A percentile compares a stretch with the other conserved stretches of the same genome.
These are phyloP conservation scores for Bellardia pandia DNA, from an alignment of 2,888 invertebrate species.

Conservation along the genomic window DNA sequence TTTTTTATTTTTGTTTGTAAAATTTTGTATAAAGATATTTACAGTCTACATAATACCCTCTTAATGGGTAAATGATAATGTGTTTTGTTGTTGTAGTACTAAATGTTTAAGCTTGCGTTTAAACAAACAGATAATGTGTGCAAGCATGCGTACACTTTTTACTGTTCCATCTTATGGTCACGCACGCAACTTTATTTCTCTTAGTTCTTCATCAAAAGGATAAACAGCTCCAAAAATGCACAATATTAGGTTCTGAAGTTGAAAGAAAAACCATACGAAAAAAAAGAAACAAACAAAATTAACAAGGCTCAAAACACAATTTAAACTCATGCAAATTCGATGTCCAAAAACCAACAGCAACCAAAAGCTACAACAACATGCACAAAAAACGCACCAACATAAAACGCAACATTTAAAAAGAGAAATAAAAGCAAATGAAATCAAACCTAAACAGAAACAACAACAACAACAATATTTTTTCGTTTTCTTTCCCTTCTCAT, in stretches of 20 bases:
- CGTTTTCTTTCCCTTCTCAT: conserved; percentile 38
- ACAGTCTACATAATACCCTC: no score
- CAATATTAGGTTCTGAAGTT: conserved; percentile 57
- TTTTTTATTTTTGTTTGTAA: no score
- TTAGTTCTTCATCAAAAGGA: conserved; percentile 50
- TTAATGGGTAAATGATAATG: conserved; percentile 38
- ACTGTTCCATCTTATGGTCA: conserved; percentile 69
- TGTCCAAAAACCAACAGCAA: conserved; percentile 77
- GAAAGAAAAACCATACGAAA: conserved; percentile 32
- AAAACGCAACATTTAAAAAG: conserved; percentile 69
- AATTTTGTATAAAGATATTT: no score
- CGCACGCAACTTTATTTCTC: conserved; percentile 70
- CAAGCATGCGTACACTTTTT: conserved; percentile 74
- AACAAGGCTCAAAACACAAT: conserved; percentile 82
- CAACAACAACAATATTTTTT: conserved; percentile 46
- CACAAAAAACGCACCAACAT: conserved; percentile 47
- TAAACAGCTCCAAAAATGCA: conserved; percentile 59
- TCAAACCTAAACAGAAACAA: not conserved
- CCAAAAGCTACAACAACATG: conserved; percentile 31
- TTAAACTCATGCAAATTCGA: conserved; percentile 82
- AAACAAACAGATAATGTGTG: conserved; percentile 73
- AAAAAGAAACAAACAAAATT: conserved; percentile 75
- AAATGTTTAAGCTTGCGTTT: conserved; percentile 68
- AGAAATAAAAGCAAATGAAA: conserved; percentile 51
- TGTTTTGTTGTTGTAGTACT: conserved; percentile 41